Base-by-base conservation (phyloP, 2,888 invertebrate genomes). In the Cataglyphis rosenhaueri region DNA sequence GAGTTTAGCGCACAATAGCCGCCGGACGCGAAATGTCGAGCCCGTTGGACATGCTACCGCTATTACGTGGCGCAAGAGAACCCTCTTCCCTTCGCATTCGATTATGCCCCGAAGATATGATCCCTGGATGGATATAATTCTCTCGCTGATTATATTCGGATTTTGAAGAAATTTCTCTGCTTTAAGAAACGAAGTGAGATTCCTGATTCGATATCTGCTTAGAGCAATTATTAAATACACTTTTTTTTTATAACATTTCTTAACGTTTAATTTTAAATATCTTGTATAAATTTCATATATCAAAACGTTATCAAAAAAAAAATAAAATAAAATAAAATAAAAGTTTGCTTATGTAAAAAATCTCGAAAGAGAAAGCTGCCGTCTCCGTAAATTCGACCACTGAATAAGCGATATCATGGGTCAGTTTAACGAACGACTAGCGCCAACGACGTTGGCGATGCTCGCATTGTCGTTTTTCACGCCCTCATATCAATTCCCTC, bases 391-490 rank as follows among this genome's bases (percentile, higher is more conserved):
- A 76, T 41, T 57, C 32, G 32, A 57, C 18, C 57, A 8, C 21
- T 21, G 29, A 68, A 41, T 41, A 29, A 57, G 21, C 57, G 35
- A 52, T 12, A 25, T 6, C 15, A n/a, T 32, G 38, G 84, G 29
- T 55, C 62, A 52, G 57, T 86, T 82, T 86, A 87, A 87, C 86
- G 82, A 82, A 87, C 71, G 87, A 59, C 64, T 84, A 32, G 59
- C 68, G 82, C 75, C 82, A 61, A 84, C 81, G 81, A 76, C 83
- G 70, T 76, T 70, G 87, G 64, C 85, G 83, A 87, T 79, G 85
- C 83, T 87, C 83, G 29, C 79, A 64, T 83, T 76, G 87, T 79
- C 88, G 68, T 88, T 86, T 89, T 83, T 89, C 88, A 87, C 73
- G 57, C 44, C 64, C n/a, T 81, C 71, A 35, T 78, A 78, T 78